Evolutionary conservation across 2,797 vertebrate species (phyloP), one percentile per base, ranked within the genome.

Genomic region (Presbytis comata): DNA sequence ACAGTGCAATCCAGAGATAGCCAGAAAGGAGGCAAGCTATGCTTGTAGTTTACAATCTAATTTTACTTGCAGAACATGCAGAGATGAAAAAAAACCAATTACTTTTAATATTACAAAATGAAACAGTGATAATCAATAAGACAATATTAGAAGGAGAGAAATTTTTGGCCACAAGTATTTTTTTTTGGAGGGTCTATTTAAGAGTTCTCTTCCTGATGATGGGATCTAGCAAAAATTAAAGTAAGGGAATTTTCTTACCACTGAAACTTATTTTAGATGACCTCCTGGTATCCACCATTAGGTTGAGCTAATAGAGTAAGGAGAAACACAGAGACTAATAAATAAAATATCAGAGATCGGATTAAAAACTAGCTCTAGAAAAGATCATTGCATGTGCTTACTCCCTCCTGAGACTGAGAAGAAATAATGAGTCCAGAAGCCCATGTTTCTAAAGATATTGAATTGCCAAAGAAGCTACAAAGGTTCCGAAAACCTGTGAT

Each of bases 171-270:
- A 16, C 50, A 91, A 53, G 12, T 64, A 50, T 46, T 93, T 93
- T 93, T 93, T 89, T 92, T 33, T 78, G 67, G 33, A 70, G 19
- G 11, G 24, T 97, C 53, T 53, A 46, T 22, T 76, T 91, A 93
- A 91, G 64, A 59, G 28, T 82, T 89, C 12, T 94, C 70, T 64
- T 86, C 12, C 36, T 74, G 28, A 87, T 22, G 48, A n/a, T 88
- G 39, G 53, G 22, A 82, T 96, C 30, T 39, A 80, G 57, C 61
- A 94, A 95, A 97, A 96, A 95, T 50, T 75, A 92, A 86, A 92
- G 50, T 53, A 85, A 95, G 39, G 33, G 7, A 90, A 72, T 46
- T 83, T 93, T 46, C 19, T 92, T 95, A 48, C 87, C 48, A 93
- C 19, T 83, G 26, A 93, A 95, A 93, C 44, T 50, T 79, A 90